A percentile compares a stretch with the other conserved stretches of the same genome.
phyloP scores from a whole-genome alignment of 1,140 invertebrate species.

The Brachionus manjavacas region DNA sequence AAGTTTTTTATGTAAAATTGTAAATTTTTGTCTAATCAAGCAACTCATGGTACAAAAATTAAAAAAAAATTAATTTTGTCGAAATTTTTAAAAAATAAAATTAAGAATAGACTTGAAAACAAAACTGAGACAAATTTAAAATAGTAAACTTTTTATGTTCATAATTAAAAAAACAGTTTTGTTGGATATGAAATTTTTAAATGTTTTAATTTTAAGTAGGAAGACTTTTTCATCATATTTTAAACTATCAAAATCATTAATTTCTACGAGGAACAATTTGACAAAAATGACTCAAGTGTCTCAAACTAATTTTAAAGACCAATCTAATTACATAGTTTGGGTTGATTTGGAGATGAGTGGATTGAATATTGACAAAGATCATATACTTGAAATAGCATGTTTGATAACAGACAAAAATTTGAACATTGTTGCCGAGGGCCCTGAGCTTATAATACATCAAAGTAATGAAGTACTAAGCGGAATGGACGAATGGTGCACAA shows the following conservation, averaged over 20 bases:
- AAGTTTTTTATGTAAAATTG: no score
- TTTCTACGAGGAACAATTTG: conserved; percentile 46
- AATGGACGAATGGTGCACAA: conserved; percentile 77
- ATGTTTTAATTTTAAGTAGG: not conserved
- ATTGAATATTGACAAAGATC: conserved; percentile 69
- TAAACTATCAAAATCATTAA: not conserved
- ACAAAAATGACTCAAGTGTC: not conserved
- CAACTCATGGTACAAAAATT: no score
- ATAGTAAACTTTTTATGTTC: no score
- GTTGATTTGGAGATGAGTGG: conserved; percentile 67
- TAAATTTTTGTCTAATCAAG: no score
- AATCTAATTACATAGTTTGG: conserved; percentile 38
- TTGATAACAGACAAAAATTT: conserved; percentile 69
- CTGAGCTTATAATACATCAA: conserved; percentile 76
- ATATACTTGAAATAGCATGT: conserved; percentile 81
- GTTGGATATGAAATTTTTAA: not conserved
- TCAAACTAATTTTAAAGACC: not conserved
- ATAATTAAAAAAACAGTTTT: no score
- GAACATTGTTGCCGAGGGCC: conserved; percentile 56
- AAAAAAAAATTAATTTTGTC: no score
- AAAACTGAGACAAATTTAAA: no score
- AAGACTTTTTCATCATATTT: not conserved
- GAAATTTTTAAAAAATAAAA: no score
- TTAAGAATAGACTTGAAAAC: no score
- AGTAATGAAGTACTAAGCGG: conserved; percentile 66